Evolutionary conservation across 2,113 vertebrate genomes (phyloP).

Genomic region (Tauraco erythrolophus): DNA sequence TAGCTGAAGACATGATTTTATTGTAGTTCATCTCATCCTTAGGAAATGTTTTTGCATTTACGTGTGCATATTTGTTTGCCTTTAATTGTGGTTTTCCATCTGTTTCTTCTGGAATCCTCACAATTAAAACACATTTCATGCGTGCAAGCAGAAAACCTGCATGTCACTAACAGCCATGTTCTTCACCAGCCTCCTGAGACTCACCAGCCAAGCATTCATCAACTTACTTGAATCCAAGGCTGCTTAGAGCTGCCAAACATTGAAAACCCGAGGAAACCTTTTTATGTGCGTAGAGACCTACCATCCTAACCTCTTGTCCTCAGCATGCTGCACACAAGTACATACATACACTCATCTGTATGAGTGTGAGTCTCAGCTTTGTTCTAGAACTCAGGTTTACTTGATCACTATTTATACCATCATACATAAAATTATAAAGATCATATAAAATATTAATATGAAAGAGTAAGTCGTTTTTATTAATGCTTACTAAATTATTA

Average conservation of each 20-base stretch:
- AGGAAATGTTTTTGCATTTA: neutral
- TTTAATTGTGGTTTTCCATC: neutral
- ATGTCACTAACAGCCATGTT: neutral
- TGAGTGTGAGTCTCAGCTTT: neutral
- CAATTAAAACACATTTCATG: neutral
- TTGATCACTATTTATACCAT: neutral
- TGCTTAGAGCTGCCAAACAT: neutral
- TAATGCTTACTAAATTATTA: neutral
- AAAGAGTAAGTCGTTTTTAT: neutral
- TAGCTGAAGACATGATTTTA: neutral
- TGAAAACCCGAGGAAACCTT: neutral
- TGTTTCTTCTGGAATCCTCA: neutral
- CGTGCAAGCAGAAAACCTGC: neutral
- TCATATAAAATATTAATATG: neutral
- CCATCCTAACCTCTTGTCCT: neutral
- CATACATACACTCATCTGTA: rapidly evolving
- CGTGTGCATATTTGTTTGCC: neutral
- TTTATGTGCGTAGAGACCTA: neutral
- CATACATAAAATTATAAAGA: neutral
- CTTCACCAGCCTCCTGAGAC: neutral
- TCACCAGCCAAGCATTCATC: neutral
- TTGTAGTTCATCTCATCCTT: neutral
- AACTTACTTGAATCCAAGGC: neutral
- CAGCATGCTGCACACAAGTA: neutral
- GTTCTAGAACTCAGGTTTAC: neutral